A percentile compares a stretch with the other conserved stretches of the same genome.
Evolutionary conservation across 2,888 invertebrate species (phyloP).

Genomic region (Ischnura elegans): DNA sequence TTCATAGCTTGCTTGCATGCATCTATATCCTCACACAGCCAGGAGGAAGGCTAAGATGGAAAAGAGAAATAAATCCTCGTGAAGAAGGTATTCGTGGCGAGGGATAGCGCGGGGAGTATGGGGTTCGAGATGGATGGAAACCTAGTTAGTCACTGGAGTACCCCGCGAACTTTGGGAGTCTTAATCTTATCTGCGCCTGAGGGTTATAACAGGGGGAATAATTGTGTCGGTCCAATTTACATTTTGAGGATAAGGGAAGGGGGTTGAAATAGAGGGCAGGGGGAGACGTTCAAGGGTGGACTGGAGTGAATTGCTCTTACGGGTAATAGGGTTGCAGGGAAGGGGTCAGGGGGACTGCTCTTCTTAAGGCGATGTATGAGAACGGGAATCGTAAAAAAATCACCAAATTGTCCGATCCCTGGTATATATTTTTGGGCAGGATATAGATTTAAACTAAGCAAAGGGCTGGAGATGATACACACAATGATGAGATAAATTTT

Average conservation of each 20-base stretch:
- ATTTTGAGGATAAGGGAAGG: constrained; percentile 37
- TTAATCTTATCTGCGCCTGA: constrained; percentile 63
- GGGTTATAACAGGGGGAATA: constrained; percentile 56
- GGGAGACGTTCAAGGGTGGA: background rate
- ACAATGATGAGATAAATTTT: too few species aligned
- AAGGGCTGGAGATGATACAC: too few species aligned
- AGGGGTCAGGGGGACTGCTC: background rate
- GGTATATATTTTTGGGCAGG: too few species aligned
- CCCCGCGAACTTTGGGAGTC: constrained; percentile 43
- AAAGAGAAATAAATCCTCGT: background rate
- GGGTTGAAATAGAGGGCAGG: background rate
- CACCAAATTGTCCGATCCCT: too few species aligned
- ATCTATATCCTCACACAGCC: background rate
- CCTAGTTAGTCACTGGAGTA: constrained; percentile 26
- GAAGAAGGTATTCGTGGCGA: background rate
- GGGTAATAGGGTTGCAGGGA: background rate
- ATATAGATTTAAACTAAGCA: too few species aligned
- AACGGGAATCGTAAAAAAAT: too few species aligned
- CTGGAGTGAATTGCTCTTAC: background rate
- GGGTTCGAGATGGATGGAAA: background rate
- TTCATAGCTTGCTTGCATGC: too few species aligned
- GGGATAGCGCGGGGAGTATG: background rate
- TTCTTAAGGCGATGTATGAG: too few species aligned
- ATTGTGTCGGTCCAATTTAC: constrained; percentile 64
- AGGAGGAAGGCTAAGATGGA: background rate